These are phyloP conservation scores for Ceryle rudis DNA, from an alignment of 2,797 vertebrate genomes.

Conservation along the genomic window DNA sequence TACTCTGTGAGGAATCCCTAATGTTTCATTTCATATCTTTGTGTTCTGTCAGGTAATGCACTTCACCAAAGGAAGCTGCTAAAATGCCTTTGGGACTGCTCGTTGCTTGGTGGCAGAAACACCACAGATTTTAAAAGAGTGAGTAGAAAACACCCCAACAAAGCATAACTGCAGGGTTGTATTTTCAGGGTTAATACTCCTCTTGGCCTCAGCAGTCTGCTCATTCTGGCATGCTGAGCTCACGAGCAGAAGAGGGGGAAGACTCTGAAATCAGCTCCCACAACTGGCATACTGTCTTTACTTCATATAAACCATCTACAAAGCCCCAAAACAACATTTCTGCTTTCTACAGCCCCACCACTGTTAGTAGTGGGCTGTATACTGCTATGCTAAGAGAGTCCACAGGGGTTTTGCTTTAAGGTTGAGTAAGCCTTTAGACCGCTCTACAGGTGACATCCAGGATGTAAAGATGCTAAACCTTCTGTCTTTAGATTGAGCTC, in stretches of 20 bases:
- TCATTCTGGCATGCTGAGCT: neutral
- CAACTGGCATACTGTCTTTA: neutral
- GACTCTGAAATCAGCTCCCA: neutral
- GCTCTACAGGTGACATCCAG: neutral
- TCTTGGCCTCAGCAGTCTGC: neutral
- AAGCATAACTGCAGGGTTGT: neutral
- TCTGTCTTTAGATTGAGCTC: neutral
- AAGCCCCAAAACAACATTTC: neutral
- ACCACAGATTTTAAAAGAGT: neutral
- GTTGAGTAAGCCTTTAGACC: neutral
- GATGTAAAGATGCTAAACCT: neutral
- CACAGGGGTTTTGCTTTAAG: neutral
- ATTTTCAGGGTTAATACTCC: neutral
- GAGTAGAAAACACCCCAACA: neutral
- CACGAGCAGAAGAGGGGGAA: neutral
- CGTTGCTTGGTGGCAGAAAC: neutral
- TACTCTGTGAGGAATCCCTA: neutral
- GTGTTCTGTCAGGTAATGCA: neutral
- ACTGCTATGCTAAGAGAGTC: neutral
- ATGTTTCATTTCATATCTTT: neutral
- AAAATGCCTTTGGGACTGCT: neutral
- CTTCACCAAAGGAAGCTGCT: neutral
- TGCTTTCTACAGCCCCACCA: neutral
- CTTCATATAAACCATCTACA: too few relatives aligned
- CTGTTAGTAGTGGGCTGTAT: neutral